These are phyloP conservation scores for Sycophila texana DNA, from an alignment of 2,888 invertebrate genomes.

Conservation along the genomic window DNA sequence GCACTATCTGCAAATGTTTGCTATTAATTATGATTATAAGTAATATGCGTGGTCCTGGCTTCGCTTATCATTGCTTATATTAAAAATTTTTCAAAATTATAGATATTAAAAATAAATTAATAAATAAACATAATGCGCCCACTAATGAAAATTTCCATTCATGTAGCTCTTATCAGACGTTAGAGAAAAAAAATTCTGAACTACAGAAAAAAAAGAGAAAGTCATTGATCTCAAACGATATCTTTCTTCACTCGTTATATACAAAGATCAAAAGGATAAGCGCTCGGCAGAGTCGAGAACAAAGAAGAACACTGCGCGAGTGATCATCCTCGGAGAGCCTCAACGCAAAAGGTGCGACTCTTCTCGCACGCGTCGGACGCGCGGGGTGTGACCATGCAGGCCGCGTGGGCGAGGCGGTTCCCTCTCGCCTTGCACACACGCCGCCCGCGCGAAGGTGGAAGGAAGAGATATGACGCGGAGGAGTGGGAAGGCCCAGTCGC, in stretches of 20 bases:
- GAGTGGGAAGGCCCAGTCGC: conserved; percentile 8
- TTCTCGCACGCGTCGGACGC: background rate
- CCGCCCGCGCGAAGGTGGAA: background rate
- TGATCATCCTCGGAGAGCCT: background rate
- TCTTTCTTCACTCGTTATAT: background rate
- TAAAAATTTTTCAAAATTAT: conserved; percentile 16
- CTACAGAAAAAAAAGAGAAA: too few relatives aligned
- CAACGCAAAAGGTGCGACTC: conserved; percentile 56
- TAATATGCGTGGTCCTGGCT: conserved; percentile 8
- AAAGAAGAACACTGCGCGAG: conserved; percentile 14
- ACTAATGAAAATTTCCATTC: too few relatives aligned
- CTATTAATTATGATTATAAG: conserved; percentile 40
- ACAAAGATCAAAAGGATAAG: background rate
- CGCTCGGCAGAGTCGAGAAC: conserved; percentile 26
- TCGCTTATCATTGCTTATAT: conserved; percentile 25
- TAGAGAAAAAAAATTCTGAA: background rate
- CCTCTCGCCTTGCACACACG: conserved; percentile 26
- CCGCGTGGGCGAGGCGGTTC: conserved; percentile 66
- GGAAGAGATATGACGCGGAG: conserved; percentile 5
- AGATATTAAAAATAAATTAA: conserved; percentile 6
- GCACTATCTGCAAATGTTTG: conserved; percentile 15
- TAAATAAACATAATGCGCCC: too few relatives aligned
- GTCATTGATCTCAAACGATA: too few relatives aligned
- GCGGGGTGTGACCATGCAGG: conserved; percentile 69
- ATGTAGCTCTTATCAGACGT: too few relatives aligned